A percentile compares a stretch with the other conserved stretches of the same genome.
Conservation (phyloP, 1,140 invertebrate species). For the Zaprionus vittiger region DNA sequence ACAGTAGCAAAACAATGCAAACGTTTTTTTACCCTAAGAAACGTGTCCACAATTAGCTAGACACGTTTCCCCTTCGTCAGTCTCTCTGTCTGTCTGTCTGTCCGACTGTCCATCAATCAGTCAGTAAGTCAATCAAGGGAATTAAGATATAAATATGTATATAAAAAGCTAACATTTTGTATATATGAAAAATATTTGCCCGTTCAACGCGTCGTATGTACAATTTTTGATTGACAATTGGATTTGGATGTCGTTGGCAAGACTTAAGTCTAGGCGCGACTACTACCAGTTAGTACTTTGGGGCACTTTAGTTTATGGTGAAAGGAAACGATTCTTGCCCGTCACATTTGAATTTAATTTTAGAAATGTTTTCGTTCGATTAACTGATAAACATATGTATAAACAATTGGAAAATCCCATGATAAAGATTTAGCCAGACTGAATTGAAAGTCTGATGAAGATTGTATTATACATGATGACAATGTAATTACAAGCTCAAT, state of each 20-base stretch:
- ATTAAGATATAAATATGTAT: constrained; percentile 39
- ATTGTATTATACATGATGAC: neutral
- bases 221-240: constrained; percentile 76
- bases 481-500: neutral
- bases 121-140: constrained; percentile 38
- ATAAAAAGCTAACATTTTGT: constrained; percentile 41
- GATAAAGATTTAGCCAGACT: neutral
- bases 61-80: constrained; percentile 35
- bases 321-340: constrained; percentile 37
- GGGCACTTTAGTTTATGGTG: constrained; percentile 41
- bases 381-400: constrained; percentile 47
- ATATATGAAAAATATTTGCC: constrained; percentile 33
- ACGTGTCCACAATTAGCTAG: constrained; percentile 46
- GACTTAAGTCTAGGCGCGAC: constrained; percentile 24
- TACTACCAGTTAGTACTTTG: neutral
- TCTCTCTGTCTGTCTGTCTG: constrained; percentile 29
- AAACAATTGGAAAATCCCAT: constrained; percentile 25
- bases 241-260: constrained; percentile 62
- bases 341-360: constrained; percentile 25
- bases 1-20: constrained; percentile 37
- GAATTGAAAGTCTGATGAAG: neutral
- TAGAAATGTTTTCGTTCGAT: constrained; percentile 30
- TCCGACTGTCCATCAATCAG: constrained; percentile 22
- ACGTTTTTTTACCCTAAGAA: constrained; percentile 12
- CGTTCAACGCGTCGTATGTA: constrained; percentile 23